Evolutionary conservation across 1,140 invertebrate genomes (phyloP), one percentile per base, ranked within the genome.

Genomic region (Drosophila persimilis): DNA sequence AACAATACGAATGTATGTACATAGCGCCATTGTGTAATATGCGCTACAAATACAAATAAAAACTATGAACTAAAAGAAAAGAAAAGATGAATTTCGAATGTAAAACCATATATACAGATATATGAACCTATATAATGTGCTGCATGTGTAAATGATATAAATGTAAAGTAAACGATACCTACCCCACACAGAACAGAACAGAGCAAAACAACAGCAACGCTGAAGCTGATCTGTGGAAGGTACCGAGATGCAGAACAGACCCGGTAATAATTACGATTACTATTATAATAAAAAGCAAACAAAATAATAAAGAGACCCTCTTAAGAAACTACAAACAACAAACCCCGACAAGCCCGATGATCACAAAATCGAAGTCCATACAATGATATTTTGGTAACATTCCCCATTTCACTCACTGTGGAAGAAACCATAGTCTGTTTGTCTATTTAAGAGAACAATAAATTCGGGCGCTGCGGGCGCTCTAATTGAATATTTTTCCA

Each of bases 1-100:
- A 62, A 55, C 41, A 47, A 64, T 73, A 63, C 5, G 24, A 26
- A 26, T 26, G 24, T 26, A 26, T 26, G 24, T 26, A 77, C 73
- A 86, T 63, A 70, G 77, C 81, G 81, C 81, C 69, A 74, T 75
- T 81, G 81, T 86, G 81, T 86, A 86, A 86, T 86, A 86, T 86
- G 81, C 81, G 81, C 81, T 81, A 69, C 73, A 80, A 77, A 70
- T 13, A 31, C 29, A 7, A 31, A 31, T 31, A 31, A 1, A 54
- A 55, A 41, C 50, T 43, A 35, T 54, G 29, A 39, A 22, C 6
- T 20, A 52, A 41, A 50, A 11, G n/a, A 11, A 6, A 20, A 20
- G 39, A 60, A 39, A 44, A 4, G 22, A 62, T 56, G 41, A 45
- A 43, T 15, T 51, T 11, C 11, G 35, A 39, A 39, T 41, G 56